Percentiles rank a stretch among this genome's conserved stretches.
Evolutionary conservation across 2,888 invertebrate genomes (phyloP).

Genomic region (Stenichneumon culpator): DNA sequence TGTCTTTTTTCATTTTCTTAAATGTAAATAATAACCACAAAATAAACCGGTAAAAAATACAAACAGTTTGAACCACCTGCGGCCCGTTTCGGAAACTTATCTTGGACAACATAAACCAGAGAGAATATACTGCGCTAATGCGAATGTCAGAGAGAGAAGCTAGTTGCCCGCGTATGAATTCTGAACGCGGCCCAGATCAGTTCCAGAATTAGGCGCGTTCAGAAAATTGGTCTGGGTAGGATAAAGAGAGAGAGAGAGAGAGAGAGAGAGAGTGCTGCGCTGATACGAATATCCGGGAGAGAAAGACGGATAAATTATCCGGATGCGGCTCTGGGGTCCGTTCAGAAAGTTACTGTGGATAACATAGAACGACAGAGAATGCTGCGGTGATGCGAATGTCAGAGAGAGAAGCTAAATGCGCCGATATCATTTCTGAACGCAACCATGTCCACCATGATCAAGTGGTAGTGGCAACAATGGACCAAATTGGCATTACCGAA

Average conservation of each 20-base stretch:
- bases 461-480: conserved; percentile 1
- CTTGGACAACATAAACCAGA: not conserved
- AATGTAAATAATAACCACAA: conserved; percentile 1
- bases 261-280: too few species aligned
- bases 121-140: not conserved
- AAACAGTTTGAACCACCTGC: not conserved
- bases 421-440: not conserved
- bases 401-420: not conserved
- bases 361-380: too few species aligned
- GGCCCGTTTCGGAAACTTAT: not conserved
- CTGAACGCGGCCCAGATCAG: not conserved
- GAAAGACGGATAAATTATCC: too few species aligned
- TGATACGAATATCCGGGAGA: too few species aligned
- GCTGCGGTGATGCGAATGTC: too few species aligned
- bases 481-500: not conserved
- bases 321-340: too few species aligned
- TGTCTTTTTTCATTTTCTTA: not conserved
- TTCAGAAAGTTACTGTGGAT: too few species aligned
- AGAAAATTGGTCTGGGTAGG: too few species aligned
- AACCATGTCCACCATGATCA: too few species aligned
- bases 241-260: too few species aligned
- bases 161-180: not conserved
- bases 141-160: not conserved
- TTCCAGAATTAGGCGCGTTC: not conserved
- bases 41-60: conserved; percentile 3